Conservation (phyloP, 2,888 invertebrate genomes). For the Drosophila demipolita region DNA sequence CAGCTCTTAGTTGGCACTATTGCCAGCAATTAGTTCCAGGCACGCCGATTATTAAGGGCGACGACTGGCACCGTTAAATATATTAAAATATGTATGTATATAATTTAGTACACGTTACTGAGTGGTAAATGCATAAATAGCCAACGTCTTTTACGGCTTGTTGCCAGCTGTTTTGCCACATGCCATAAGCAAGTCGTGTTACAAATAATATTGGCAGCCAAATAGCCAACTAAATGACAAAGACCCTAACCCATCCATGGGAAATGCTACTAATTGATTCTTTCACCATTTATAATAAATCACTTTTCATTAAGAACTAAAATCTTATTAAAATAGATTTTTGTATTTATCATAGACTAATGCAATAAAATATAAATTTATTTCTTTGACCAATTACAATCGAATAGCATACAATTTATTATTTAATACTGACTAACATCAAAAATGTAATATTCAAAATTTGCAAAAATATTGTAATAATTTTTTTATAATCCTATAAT, state of each 20-base stretch:
- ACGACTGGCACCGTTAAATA: slow-evolving; percentile 48
- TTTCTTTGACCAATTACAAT: neutral
- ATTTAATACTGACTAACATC: no score
- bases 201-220: slow-evolving; percentile 31
- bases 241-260: neutral
- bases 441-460: neutral
- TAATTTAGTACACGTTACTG: slow-evolving; percentile 32
- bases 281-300: neutral
- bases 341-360: neutral
- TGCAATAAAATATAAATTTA: neutral
- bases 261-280: neutral
- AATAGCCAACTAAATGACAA: slow-evolving; percentile 6
- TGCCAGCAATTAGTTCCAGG: slow-evolving; percentile 42
- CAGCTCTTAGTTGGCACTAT: slow-evolving; percentile 15
- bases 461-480: no score
- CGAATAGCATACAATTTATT: no score
- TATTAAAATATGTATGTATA: neutral
- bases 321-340: neutral
- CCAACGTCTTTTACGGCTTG: slow-evolving; percentile 10
- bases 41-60: slow-evolving; percentile 44
- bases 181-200: slow-evolving; percentile 30
- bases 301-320: neutral
- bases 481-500: neutral
- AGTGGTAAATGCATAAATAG: slow-evolving; percentile 33
- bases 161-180: slow-evolving; percentile 62